Evolutionary conservation across 30 jellyfish, hydroid and myxozoan species (phyloP).

Genomic region (Clytia hemisphaerica): DNA sequence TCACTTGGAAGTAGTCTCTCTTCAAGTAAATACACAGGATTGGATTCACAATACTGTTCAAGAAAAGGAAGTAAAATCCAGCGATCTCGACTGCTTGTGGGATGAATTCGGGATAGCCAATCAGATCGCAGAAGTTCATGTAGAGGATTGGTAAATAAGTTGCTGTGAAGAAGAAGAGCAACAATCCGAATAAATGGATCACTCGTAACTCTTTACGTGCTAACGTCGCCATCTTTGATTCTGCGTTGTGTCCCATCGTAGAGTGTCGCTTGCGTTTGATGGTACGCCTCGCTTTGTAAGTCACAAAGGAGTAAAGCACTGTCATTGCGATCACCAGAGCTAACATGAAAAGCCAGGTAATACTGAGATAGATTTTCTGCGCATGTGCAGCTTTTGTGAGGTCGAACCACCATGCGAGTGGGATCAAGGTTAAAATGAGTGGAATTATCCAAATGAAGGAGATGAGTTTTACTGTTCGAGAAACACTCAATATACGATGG

Average conservation of each 20-base stretch:
- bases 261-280: slow-evolving; percentile 45
- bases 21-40: slow-evolving; percentile 69
- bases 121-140: slow-evolving; percentile 43
- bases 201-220: slow-evolving; percentile 75
- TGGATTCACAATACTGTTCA: slow-evolving; percentile 74
- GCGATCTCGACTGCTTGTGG: slow-evolving; percentile 16
- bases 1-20: slow-evolving; percentile 39
- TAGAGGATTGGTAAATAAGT: slow-evolving; percentile 81
- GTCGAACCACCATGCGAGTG: slow-evolving; percentile 50
- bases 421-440: slow-evolving; percentile 40
- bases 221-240: slow-evolving; percentile 11
- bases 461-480: slow-evolving; percentile 50
- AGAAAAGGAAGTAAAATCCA: slow-evolving; percentile 33
- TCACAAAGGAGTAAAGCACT: slow-evolving; percentile 38
- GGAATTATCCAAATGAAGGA: slow-evolving; percentile 55
- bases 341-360: slow-evolving; percentile 57
- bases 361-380: slow-evolving; percentile 12
- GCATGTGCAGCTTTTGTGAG: slow-evolving; percentile 13
- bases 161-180: slow-evolving; percentile 61
- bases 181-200: slow-evolving; percentile 72
- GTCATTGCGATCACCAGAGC: slow-evolving; percentile 51
- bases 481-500: slow-evolving; percentile 46
- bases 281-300: slow-evolving; percentile 48
- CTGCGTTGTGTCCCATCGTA: background rate
- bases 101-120: slow-evolving; percentile 16